Evolutionary conservation across 2,113 vertebrate species (phyloP), one percentile per base, ranked within the genome.

Genomic region (Dicerorhinus sumatrensis): DNA sequence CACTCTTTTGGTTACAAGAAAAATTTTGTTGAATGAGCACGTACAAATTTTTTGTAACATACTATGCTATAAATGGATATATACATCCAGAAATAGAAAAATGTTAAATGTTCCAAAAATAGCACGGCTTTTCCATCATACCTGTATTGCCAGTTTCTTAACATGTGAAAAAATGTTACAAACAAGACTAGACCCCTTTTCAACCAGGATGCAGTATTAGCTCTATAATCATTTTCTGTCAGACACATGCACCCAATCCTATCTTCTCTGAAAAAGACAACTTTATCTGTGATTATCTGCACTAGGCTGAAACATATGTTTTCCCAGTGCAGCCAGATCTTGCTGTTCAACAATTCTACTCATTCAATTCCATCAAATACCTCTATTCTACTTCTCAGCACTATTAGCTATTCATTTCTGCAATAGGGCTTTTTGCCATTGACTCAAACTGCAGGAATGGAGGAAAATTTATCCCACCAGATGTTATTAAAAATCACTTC

Each of bases 191-290:
- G 16, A 82, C 7, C 93, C 8, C 42, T 76, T 94, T 94, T 65
- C 51, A 73, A 77, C 60, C 46, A 83, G 92, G 73, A 93, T 46
- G 7, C 56, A 65, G 36, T 86, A 72, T 86, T 87, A 97, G 27
- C n/a, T 79, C 8, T 97, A 33, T 82, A 93, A 90, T 92, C 46
- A n/a, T 91, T 95, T 97, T 86, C 85, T 75, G 46, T 88, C 89
- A 96, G 67, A 91, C 18, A 92, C 46, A 89, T 33, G 63, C 14
- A 69, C 79, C 46, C 12, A 82, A 82, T 79, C 23, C 23, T 20
- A 23, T 85, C 46, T 82, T 77, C 42, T 72, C 58, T 60, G 56
- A 76, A 87, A 91, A 82, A 62, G n/a, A 79, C 17, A 31, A 67
- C 8, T 82, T 72, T 67, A 92, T 82, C 58, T 60, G 39, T 89